Percentiles rank a stretch among this genome's conserved stretches.
Conservation (phyloP, 1,140 invertebrate species). For the Rhopalosiphum padi region DNA sequence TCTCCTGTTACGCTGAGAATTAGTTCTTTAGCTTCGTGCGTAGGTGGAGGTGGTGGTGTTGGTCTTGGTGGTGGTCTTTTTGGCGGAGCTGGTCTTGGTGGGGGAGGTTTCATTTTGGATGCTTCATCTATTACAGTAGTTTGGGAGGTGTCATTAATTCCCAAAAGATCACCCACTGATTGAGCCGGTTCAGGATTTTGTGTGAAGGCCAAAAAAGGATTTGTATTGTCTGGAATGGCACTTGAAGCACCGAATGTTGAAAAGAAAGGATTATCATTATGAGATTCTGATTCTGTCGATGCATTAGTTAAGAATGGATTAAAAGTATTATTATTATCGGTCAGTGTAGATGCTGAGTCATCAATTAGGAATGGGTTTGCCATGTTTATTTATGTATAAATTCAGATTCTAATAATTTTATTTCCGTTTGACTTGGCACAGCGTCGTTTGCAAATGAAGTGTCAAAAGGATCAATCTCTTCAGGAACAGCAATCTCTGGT, state of each 20-base stretch:
- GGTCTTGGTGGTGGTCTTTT: slow-evolving; percentile 66
- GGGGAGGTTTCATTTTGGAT: slow-evolving; percentile 60
- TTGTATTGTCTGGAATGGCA: slow-evolving; percentile 63
- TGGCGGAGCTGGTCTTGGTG: slow-evolving; percentile 59
- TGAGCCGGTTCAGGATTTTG: slow-evolving; percentile 34
- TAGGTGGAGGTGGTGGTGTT: slow-evolving; percentile 67
- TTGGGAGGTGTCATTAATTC: slow-evolving; percentile 37
- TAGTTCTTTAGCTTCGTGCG: slow-evolving; percentile 81
- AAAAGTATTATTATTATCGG: slow-evolving; percentile 64
- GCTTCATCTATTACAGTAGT: slow-evolving; percentile 47
- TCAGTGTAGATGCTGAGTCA: neutral
- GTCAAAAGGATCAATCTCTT: slow-evolving; percentile 77
- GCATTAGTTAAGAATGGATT: slow-evolving; percentile 79
- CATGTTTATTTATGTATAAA: slow-evolving; percentile 63
- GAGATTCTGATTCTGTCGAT: slow-evolving; percentile 60
- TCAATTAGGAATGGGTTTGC: slow-evolving; percentile 43
- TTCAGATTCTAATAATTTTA: slow-evolving; percentile 77
- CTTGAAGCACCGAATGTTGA: slow-evolving; percentile 61
- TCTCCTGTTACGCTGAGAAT: slow-evolving; percentile 85
- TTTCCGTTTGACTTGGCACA: slow-evolving; percentile 75
- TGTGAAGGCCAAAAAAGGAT: slow-evolving; percentile 66
- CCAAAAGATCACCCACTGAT: slow-evolving; percentile 39
- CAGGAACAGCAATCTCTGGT: slow-evolving; percentile 59
- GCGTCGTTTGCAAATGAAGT: slow-evolving; percentile 78
- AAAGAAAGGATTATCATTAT: slow-evolving; percentile 70